Percentiles rank a stretch among this genome's conserved stretches.
phyloP scores from a whole-genome alignment of 1,140 invertebrate species.

The Drusus annulatus region DNA sequence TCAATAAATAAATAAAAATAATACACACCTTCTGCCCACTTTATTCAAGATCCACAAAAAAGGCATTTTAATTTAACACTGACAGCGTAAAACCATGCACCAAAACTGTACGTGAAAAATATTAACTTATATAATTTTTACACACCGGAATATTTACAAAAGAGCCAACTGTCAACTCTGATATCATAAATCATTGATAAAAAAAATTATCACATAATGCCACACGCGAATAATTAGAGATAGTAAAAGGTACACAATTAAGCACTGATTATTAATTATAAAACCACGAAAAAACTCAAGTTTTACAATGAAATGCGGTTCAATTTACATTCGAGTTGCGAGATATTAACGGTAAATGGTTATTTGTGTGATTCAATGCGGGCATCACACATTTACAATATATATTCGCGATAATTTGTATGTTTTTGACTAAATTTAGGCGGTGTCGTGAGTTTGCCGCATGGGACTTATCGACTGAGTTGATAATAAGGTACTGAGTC shows the following conservation, averaged over 20 bases:
- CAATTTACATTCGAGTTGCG: no score
- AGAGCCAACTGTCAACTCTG: background rate
- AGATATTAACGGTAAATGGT: no score
- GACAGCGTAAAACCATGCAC: no score
- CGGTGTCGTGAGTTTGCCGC: background rate
- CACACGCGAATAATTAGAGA: background rate
- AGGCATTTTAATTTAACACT: slow-evolving; percentile 7
- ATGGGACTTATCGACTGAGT: slow-evolving; percentile 2
- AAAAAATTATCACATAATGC: background rate
- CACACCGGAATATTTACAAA: background rate
- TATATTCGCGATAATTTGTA: no score
- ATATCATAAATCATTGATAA: slow-evolving; percentile 5
- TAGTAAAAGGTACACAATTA: background rate
- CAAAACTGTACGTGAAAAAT: no score
- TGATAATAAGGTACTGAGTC: background rate
- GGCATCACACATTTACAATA: no score
- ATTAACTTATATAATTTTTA: no score
- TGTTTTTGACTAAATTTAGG: no score
- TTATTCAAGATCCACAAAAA: slow-evolving; percentile 44
- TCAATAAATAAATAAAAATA: background rate
- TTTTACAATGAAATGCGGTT: no score
- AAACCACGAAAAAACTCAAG: no score
- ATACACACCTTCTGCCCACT: background rate
- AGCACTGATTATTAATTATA: no score
- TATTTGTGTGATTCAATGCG: no score